phyloP scores from a whole-genome alignment of 2,888 invertebrate species.

The Drosophila putrida region DNA sequence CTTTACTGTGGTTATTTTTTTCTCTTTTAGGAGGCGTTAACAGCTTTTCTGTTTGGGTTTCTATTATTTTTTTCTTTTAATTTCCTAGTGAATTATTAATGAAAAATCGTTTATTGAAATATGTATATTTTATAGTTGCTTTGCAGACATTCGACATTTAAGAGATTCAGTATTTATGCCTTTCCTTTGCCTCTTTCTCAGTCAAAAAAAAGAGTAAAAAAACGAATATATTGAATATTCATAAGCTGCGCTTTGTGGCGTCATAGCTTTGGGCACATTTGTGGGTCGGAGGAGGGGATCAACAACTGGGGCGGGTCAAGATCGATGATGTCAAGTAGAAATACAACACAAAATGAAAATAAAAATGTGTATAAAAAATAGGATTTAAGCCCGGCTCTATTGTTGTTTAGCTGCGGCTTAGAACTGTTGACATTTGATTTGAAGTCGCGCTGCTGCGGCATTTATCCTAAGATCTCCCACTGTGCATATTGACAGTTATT shows the following conservation, averaged over 20 bases:
- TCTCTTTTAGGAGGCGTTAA: slow-evolving; percentile 56
- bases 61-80: slow-evolving; percentile 37
- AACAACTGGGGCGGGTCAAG: slow-evolving; percentile 75
- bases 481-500: slow-evolving; percentile 68
- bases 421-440: slow-evolving; percentile 74
- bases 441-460: slow-evolving; percentile 49
- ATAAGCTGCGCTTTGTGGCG: slow-evolving; percentile 75
- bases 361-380: neutral
- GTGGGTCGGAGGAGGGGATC: slow-evolving; percentile 15
- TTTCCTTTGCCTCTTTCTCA: slow-evolving; percentile 59
- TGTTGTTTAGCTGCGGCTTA: slow-evolving; percentile 49
- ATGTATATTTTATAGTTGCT: slow-evolving; percentile 71
- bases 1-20: neutral
- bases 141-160: slow-evolving; percentile 68
- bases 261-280: slow-evolving; percentile 51
- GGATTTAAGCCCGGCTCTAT: slow-evolving; percentile 47
- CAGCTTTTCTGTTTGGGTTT: slow-evolving; percentile 41
- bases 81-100: slow-evolving; percentile 75
- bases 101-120: slow-evolving; percentile 73
- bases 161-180: slow-evolving; percentile 70
- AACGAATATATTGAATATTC: slow-evolving; percentile 64
- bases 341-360: slow-evolving; percentile 8
- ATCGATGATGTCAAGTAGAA: slow-evolving; percentile 71
- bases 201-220: slow-evolving; percentile 27
- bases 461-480: slow-evolving; percentile 58